Conservation (phyloP, 2,888 invertebrate genomes). For the Nephrotoma flavescens region DNA sequence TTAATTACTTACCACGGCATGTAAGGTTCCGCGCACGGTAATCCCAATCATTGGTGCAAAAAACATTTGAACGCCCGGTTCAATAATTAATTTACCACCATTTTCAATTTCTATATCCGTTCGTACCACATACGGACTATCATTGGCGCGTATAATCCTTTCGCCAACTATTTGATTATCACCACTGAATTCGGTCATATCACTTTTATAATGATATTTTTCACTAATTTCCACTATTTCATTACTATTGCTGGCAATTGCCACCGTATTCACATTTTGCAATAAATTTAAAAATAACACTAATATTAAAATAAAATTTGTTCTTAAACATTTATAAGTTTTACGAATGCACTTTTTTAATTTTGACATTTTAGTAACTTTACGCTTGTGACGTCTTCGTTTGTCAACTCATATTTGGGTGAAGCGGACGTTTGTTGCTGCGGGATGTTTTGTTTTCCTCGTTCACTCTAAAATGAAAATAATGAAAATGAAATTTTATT, state of each 20-base stretch:
- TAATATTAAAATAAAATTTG: background rate
- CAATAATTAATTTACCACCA: slow-evolving; percentile 67
- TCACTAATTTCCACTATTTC: background rate
- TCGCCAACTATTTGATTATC: slow-evolving; percentile 26
- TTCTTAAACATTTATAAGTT: background rate
- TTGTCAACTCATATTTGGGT: background rate
- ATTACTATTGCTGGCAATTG: background rate
- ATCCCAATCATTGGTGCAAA: slow-evolving; percentile 89
- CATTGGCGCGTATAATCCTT: slow-evolving; percentile 25
- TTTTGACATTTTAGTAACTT: background rate
- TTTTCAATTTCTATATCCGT: slow-evolving; percentile 68
- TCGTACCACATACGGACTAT: slow-evolving; percentile 61
- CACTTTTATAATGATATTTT: background rate
- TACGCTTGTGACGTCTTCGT: background rate
- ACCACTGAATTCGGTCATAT: slow-evolving; percentile 24
- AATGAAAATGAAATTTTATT: background rate
- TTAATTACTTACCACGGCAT: slow-evolving; percentile 63
- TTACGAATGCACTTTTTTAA: background rate
- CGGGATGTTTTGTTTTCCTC: background rate
- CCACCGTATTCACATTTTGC: background rate
- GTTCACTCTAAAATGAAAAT: background rate
- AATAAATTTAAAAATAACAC: background rate
- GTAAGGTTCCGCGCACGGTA: slow-evolving; percentile 76
- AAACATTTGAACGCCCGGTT: slow-evolving; percentile 77
- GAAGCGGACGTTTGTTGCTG: background rate